These are phyloP conservation scores for Corythornis vintsioides DNA, from an alignment of 2,113 vertebrate species.

Conservation along the genomic window DNA sequence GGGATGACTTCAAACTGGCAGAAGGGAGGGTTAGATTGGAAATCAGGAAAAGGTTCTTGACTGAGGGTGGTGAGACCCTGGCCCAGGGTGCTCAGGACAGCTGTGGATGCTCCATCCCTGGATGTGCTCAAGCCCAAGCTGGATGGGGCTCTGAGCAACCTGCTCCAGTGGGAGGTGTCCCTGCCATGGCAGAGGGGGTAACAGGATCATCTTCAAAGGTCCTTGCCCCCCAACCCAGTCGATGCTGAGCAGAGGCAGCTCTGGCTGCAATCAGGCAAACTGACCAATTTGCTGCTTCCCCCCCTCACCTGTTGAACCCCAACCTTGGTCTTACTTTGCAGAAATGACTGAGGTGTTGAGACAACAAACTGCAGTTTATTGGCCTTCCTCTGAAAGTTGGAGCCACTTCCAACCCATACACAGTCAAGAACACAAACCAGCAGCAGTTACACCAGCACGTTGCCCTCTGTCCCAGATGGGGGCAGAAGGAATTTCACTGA, in stretches of 20 bases:
- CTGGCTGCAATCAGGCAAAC: background rate
- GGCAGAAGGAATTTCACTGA: background rate
- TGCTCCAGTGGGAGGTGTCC: no score
- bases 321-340: background rate
- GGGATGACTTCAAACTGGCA: background rate
- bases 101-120: background rate
- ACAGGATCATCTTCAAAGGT: no score
- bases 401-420: background rate
- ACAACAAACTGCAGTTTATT: background rate
- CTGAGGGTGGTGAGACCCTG: background rate
- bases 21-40: no score
- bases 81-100: background rate
- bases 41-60: background rate
- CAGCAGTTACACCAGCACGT: fast-evolving
- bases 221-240: no score
- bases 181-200: no score
- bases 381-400: background rate
- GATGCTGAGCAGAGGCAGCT: no score
- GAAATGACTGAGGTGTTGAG: fast-evolving
- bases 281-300: background rate
- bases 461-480: fast-evolving
- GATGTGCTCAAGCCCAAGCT: background rate
- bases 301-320: background rate
- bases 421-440: background rate
- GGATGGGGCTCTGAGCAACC: no score